These are phyloP conservation scores for Oreotrochilus melanogaster DNA, from an alignment of 2,113 vertebrate genomes.

Conservation along the genomic window DNA sequence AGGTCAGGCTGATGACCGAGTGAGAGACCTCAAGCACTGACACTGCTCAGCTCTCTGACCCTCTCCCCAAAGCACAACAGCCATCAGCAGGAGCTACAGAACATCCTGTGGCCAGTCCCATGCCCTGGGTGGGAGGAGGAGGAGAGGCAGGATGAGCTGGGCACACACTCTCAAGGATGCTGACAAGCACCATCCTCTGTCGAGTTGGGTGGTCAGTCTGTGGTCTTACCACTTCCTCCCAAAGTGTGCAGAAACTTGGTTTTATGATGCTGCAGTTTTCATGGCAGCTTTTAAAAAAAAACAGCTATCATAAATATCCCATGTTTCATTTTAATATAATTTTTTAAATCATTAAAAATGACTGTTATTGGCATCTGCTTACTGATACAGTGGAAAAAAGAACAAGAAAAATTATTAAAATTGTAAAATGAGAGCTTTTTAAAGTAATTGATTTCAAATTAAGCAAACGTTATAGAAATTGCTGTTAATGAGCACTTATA, in stretches of 20 bases:
- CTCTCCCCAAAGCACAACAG: background rate
- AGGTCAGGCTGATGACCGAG: background rate
- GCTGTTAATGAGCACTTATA: background rate
- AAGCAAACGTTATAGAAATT: background rate
- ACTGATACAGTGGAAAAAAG: background rate
- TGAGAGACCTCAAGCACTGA: too few relatives aligned
- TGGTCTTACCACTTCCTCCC: constrained; percentile 27
- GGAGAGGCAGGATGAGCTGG: background rate
- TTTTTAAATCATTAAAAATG: background rate
- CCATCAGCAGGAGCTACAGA: rapidly evolving
- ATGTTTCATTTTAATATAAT: background rate
- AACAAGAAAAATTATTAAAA: background rate
- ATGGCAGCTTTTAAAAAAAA: background rate
- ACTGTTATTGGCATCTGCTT: background rate
- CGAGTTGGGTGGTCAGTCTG: constrained; percentile 2
- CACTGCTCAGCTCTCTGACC: background rate
- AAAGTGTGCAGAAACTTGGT: background rate
- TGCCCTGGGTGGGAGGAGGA: rapidly evolving
- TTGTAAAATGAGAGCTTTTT: background rate
- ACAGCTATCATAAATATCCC: background rate
- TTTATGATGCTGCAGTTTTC: background rate
- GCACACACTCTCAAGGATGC: rapidly evolving
- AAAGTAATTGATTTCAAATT: background rate
- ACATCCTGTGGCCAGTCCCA: background rate
- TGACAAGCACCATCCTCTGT: background rate